phyloP scores from a whole-genome alignment of 2,797 vertebrate genomes.

The Neopelma chrysocephalum region DNA sequence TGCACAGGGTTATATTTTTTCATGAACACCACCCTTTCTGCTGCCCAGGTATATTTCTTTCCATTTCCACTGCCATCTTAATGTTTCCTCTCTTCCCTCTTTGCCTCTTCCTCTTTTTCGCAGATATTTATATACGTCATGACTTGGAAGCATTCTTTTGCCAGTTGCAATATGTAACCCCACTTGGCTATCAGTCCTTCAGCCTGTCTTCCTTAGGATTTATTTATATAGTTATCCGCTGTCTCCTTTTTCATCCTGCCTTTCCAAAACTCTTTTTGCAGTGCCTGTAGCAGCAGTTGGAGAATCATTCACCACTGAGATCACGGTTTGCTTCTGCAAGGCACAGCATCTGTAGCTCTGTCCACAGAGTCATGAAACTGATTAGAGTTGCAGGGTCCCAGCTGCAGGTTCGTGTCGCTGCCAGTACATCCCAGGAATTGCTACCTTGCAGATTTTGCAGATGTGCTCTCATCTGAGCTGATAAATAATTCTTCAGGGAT shows the following conservation, averaged over 20 bases:
- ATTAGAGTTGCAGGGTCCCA: background rate
- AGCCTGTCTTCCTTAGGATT: background rate
- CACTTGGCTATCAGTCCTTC: background rate
- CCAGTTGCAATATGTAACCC: background rate
- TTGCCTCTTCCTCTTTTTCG: background rate
- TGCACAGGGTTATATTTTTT: background rate
- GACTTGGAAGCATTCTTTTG: background rate
- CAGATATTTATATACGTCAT: fast-evolving
- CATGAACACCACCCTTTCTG: background rate
- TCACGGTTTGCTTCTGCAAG: background rate
- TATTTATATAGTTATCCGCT: background rate
- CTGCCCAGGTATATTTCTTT: background rate
- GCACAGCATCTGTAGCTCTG: background rate
- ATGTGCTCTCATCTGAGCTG: background rate
- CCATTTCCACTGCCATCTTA: background rate
- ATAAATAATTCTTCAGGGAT: background rate
- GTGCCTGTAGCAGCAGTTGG: background rate
- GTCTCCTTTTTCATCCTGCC: background rate
- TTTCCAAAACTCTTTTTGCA: background rate
- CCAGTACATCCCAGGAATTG: background rate
- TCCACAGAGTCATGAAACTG: background rate
- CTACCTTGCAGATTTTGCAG: background rate
- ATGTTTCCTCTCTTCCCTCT: background rate
- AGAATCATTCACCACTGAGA: background rate
- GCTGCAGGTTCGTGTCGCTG: background rate